Evolutionary conservation across 1,140 invertebrate species (phyloP).

Genomic region (Battus philenor): DNA sequence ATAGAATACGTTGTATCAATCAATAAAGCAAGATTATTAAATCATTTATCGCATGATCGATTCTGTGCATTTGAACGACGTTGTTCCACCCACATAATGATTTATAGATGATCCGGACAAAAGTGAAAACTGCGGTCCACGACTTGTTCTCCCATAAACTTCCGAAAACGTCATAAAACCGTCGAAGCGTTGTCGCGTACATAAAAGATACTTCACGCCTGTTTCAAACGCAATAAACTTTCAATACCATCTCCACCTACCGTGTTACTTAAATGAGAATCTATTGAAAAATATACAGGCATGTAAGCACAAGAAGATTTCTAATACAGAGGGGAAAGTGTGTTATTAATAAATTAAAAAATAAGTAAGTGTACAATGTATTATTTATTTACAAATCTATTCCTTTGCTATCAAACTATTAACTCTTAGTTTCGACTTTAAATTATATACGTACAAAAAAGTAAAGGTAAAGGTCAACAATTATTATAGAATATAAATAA

Average conservation of each 20-base stretch:
- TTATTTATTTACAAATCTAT: too few relatives aligned
- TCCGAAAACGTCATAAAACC: constrained; percentile 13
- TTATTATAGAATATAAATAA: too few relatives aligned
- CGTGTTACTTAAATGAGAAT: not conserved
- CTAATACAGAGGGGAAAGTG: too few relatives aligned
- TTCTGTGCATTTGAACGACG: constrained; percentile 2
- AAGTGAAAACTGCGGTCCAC: constrained; percentile 8
- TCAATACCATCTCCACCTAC: not conserved
- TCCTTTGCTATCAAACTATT: too few relatives aligned
- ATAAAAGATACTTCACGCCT: constrained; percentile 8
- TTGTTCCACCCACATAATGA: constrained; percentile 2
- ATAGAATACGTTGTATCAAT: too few relatives aligned
- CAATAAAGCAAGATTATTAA: constrained; percentile 2
- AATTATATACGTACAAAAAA: too few relatives aligned
- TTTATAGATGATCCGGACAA: not conserved
- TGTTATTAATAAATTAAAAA: too few relatives aligned
- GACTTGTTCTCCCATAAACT: constrained; percentile 9
- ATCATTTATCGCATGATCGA: constrained; percentile 4
- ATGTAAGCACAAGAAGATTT: too few relatives aligned
- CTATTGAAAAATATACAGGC: too few relatives aligned
- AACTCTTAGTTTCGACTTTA: too few relatives aligned
- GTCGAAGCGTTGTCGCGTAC: constrained; percentile 6
- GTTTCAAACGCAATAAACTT: constrained; percentile 1
- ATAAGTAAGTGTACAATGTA: too few relatives aligned
- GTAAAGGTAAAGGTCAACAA: too few relatives aligned